Percentiles rank a stretch among this genome's conserved stretches.
Conservation (phyloP, 2,113 vertebrate species). For the Romanogobio albipinnatus region DNA sequence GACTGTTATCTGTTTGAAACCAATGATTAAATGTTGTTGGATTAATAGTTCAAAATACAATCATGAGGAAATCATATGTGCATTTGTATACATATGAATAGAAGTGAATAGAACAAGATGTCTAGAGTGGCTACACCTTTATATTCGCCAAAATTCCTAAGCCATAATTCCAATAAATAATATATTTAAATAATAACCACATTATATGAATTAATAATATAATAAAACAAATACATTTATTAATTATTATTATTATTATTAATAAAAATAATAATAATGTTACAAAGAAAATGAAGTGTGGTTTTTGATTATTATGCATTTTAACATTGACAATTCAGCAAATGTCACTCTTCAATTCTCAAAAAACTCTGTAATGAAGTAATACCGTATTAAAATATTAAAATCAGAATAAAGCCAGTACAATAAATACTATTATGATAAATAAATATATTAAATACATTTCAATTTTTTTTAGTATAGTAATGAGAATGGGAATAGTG, state of each 20-base stretch:
- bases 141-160: not conserved
- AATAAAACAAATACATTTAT: not conserved
- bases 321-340: not conserved
- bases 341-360: not conserved
- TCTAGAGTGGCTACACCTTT: not conserved
- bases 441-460: not conserved
- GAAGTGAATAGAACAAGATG: not conserved
- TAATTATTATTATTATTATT: not conserved
- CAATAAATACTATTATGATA: not conserved
- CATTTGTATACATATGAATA: not conserved
- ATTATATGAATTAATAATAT: not conserved
- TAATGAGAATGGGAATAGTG: not conserved
- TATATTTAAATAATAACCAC: not conserved
- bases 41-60: not conserved
- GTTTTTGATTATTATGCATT: not conserved
- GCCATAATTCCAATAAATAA: not conserved
- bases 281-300: not conserved
- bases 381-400: not conserved
- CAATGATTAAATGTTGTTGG: not conserved
- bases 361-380: not conserved
- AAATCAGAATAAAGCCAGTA: not conserved
- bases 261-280: not conserved
- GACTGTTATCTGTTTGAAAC: constrained; percentile 78
- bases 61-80: not conserved
- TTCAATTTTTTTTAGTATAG: not conserved